Conservation (phyloP, 2,113 vertebrate species). For the Zosterops hypoxanthus region DNA sequence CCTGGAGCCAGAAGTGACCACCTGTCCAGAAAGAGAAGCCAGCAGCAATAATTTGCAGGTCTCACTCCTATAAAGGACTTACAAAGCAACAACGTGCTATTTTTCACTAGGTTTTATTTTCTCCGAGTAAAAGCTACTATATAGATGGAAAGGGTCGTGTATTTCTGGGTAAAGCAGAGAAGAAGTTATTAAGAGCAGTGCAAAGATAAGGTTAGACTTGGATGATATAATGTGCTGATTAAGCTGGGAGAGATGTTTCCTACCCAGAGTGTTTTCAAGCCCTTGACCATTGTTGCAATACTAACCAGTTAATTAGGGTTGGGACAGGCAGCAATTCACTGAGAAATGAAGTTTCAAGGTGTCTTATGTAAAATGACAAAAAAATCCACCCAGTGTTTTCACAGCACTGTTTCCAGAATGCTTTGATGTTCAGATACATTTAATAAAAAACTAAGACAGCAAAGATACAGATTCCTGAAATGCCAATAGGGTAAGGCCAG, state of each 20-base stretch:
- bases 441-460: background rate
- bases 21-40: background rate
- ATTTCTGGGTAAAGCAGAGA: background rate
- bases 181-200: background rate
- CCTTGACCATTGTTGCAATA: conserved; percentile 20
- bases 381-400: background rate
- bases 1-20: background rate
- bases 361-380: background rate
- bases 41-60: background rate
- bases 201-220: background rate
- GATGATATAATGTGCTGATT: background rate
- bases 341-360: background rate
- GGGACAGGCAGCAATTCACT: background rate
- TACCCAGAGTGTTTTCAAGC: background rate
- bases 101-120: background rate
- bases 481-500: background rate
- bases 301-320: background rate
- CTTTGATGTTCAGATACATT: background rate
- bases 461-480: background rate
- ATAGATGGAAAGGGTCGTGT: background rate
- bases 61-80: background rate
- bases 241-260: background rate
- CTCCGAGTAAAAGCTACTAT: background rate
- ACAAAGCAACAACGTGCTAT: background rate
- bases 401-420: background rate